Base-by-base conservation (phyloP, 2,888 invertebrate genomes). In the Oscheius myriophilus region DNA sequence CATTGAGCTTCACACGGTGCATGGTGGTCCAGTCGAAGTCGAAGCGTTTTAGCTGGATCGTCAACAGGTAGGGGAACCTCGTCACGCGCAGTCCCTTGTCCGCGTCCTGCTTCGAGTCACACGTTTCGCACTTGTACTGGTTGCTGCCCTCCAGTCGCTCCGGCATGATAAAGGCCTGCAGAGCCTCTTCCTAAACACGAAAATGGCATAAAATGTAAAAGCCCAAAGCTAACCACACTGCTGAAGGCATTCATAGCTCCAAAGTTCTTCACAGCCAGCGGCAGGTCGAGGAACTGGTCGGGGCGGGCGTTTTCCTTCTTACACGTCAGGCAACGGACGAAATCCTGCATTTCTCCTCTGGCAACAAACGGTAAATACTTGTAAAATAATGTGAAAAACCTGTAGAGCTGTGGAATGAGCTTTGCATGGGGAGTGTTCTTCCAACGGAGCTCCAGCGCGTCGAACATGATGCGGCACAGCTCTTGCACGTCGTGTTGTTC, bases 401-500 rank as follows among this genome's bases (percentile, higher is more conserved):
- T 91, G 87, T 93, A 94, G 21, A 94, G 89, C 71, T 91, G 91
- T 77, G 92, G 92, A 67, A 94, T 93, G 12, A 94, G 89, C 86
- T 93, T 91, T 3, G 92, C 91, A 87, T 93, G 92, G 78, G 92
- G 91, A 1, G 93, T 93, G 1, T 71, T 73, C 79, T 92, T 91
- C 87, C 93, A 93, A 82, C 92, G 92, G 78, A 91, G 91, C 86
- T 93, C 93, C 54, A 94, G 87, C 0, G 93, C 93, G 87, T 94
- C 94, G 87, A 94, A 93, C 92, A 94, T 93, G 11, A 94, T 92
- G 53, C 93, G 90, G 86, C 93, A 93, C 65, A 94, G 88, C 87
- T 94, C 94, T 87, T 94, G 94, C 61, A 94, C 93, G 86, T 94
- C 94, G 86, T 94, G 94, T 85, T 94, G 94, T 82, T 94, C 93